Evolutionary conservation across 2,797 vertebrate species (phyloP), one percentile per base, ranked within the genome.

Genomic region (Picus viridis): DNA sequence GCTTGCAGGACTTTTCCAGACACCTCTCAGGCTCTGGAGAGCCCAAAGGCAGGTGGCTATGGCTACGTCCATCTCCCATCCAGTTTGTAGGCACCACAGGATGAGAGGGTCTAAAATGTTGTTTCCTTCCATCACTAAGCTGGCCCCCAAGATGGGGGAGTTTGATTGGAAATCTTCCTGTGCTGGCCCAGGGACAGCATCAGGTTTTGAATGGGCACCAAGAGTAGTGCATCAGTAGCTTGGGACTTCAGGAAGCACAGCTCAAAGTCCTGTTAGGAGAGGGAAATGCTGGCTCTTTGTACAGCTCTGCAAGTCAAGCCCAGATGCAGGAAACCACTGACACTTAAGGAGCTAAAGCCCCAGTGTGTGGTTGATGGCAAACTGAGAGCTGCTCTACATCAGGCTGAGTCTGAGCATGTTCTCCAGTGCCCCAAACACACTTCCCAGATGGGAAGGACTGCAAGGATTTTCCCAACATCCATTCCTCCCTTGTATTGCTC

Each of bases 11-110:
- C 26, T 27, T 47, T 62, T 83, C 57, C 41, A 64, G 17, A 12
- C 2, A 16, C 17, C 32, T 39, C 19, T 18, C 3, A 1, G 41
- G 24, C 58, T n/a, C 30, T 10, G 16, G 18, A 84, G 17, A 71
- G 18, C 58, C n/a, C 32, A 24, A 23, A 49, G 3, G 29, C 18
- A 29, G 58, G 64, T 0, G 2, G 18, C 9, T 16, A 32, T 0
- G 0, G 59, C 32, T 63, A 79, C 56, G 51, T 54, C 53, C 45
- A 34, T 30, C 57, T 47, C 39, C 58, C 47, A n/a, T 17, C 16
- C 1, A 0, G 4, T 64, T 47, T 10, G 4, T 27, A 49, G 47
- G 32, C 41, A 53, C 41, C 19, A 23, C 0, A 0, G 29, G 43
- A 30, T 0, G 1, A 23, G 43, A 59, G 22, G 20, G 16, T 26